A percentile compares a stretch with the other conserved stretches of the same genome.
Evolutionary conservation across 1,140 invertebrate species (phyloP).

Genomic region (Zaprionus gabonicus): DNA sequence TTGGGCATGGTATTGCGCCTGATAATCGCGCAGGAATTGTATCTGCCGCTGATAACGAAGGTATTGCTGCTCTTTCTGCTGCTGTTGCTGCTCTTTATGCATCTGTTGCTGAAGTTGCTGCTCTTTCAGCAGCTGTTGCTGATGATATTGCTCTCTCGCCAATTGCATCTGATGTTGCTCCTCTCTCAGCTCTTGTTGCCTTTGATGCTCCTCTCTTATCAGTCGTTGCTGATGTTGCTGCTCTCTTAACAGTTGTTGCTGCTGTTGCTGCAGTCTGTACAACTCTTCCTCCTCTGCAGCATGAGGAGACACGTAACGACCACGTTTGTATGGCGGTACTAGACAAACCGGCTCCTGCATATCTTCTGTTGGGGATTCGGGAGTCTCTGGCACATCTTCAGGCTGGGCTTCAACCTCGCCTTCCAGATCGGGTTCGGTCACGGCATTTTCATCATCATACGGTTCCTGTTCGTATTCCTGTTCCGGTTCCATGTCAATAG

Average conservation of each 20-base stretch:
- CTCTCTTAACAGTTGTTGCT: not conserved
- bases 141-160: no score
- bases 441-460: not conserved
- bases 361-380: slow-evolving; percentile 62
- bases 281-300: not conserved
- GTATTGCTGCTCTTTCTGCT: not conserved
- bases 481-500: not conserved
- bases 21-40: not conserved
- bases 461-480: not conserved
- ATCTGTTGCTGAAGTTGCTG: not conserved
- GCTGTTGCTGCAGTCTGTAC: not conserved
- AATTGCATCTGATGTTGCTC: not conserved
- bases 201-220: slow-evolving; percentile 22
- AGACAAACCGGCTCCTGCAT: slow-evolving; percentile 25
- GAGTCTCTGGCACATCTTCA: slow-evolving; percentile 39
- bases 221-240: not conserved
- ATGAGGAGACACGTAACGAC: slow-evolving; percentile 6
- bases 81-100: not conserved
- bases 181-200: not conserved
- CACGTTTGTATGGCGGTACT: slow-evolving; percentile 10
- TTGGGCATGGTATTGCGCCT: not conserved
- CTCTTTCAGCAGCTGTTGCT: not conserved
- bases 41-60: not conserved
- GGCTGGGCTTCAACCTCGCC: not conserved
- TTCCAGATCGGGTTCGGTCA: not conserved